These are phyloP conservation scores for Philaethria dido DNA, from an alignment of 2,888 invertebrate genomes.

Conservation along the genomic window DNA sequence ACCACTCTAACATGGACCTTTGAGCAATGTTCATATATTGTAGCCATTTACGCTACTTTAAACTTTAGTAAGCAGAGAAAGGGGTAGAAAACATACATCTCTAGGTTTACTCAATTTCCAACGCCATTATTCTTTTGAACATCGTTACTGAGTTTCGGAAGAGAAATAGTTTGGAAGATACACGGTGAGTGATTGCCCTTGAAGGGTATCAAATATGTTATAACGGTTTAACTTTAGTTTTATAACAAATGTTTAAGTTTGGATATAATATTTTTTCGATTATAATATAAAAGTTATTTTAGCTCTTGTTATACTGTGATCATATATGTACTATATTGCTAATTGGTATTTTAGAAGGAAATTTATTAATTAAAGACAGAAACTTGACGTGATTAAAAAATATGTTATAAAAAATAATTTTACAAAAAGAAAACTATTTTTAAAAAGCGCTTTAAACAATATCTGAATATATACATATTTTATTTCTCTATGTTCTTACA, in stretches of 20 bases:
- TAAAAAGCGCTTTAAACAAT: no score
- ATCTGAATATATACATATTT: no score
- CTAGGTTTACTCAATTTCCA: constrained; percentile 57
- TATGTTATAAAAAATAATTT: no score
- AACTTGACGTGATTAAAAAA: no score
- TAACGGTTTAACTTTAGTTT: not conserved
- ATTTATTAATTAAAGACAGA: no score
- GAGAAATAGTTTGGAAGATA: constrained; percentile 56
- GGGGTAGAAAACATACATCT: constrained; percentile 47
- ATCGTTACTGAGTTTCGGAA: constrained; percentile 52
- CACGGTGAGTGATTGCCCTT: constrained; percentile 56
- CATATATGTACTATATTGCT: no score
- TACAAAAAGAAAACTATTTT: no score
- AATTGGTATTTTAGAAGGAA: no score
- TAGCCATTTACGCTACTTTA: constrained; percentile 1
- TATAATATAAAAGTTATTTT: not conserved
- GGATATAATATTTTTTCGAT: not conserved
- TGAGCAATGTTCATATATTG: constrained; percentile 18
- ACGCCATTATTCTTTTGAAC: constrained; percentile 62
- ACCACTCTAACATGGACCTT: not conserved
- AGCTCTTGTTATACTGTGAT: no score
- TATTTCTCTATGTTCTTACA: no score
- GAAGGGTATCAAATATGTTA: constrained; percentile 46
- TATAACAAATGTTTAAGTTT: not conserved
- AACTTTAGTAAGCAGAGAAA: constrained; percentile 44